Conservation (phyloP, 2,113 vertebrate species). For the Pollimyrus isidori region DNA sequence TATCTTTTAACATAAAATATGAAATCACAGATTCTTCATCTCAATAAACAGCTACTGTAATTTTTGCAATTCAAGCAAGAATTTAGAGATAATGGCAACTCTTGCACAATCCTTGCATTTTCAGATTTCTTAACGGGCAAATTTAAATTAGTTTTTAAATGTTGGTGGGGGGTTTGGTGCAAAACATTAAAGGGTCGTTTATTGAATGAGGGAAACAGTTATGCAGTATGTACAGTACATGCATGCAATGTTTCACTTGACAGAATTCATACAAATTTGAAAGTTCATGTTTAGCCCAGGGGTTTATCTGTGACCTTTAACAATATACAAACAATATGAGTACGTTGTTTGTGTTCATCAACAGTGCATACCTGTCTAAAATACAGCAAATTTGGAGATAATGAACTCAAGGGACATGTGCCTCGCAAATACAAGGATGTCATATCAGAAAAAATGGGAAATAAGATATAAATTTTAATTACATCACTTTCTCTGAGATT, state of each 20-base stretch:
- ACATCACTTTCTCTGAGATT: neutral
- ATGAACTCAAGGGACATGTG: neutral
- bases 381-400: neutral
- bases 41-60: neutral
- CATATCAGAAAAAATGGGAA: neutral
- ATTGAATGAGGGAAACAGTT: neutral
- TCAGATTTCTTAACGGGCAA: neutral
- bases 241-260: neutral
- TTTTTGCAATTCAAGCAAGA: neutral
- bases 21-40: neutral
- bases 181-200: neutral
- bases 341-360: neutral
- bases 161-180: too few relatives aligned
- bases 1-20: neutral
- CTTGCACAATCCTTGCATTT: neutral
- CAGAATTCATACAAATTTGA: neutral
- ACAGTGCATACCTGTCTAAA: neutral
- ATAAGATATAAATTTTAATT: neutral
- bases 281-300: neutral
- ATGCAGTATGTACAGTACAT: neutral
- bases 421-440: neutral
- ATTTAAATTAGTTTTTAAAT: neutral
- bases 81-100: neutral
- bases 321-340: neutral
- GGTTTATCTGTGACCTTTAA: neutral